Base-by-base conservation (phyloP, 2,797 vertebrate species). In the Neostethus bicornis region DNA sequence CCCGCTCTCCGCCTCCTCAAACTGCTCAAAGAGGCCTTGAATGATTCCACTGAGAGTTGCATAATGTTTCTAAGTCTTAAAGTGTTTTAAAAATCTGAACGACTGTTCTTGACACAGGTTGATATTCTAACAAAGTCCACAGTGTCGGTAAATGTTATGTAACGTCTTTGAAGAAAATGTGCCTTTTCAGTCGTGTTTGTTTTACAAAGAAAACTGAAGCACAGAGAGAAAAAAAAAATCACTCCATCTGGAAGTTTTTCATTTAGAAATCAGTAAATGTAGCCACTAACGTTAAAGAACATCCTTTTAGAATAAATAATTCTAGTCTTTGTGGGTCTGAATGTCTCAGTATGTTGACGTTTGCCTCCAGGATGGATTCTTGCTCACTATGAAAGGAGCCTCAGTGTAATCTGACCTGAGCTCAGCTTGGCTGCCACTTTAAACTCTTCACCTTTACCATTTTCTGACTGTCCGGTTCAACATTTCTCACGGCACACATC, bases 391-490 rank as follows among this genome's bases (percentile, higher is more conserved):
- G 47, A 28, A 48, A 47, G 58, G 23, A 35, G 70, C 37, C 53
- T 56, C 21, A 2, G 51, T 77, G 85, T 87, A 91, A 92, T 70
- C 59, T 55, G 85, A 90, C 63, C 88, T 74, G 28, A 61, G 52
- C 60, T 70, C 61, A 21, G 37, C 51, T 60, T 4, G 51, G 19
- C 79, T 87, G 87, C 87, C 38, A 86, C 73, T 81, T 73, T 89
- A 90, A 90, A 85, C 89, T 77, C 64, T 90, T 92, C 86, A 91
- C 90, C 90, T 91, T 92, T 92, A 91, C 83, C 88, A 90, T 90
- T 89, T 89, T 66, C 79, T 78, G 32, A 54, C 38, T 4, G 47
- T 68, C 60, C 4, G 32, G 76, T 79, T 70, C 59, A 71, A 70
- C 75, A 81, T 84, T 80, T 70, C 66, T 54, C 38, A 50, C 26